phyloP scores from a whole-genome alignment of 2,797 vertebrate species.

The Smutsia gigantea region DNA sequence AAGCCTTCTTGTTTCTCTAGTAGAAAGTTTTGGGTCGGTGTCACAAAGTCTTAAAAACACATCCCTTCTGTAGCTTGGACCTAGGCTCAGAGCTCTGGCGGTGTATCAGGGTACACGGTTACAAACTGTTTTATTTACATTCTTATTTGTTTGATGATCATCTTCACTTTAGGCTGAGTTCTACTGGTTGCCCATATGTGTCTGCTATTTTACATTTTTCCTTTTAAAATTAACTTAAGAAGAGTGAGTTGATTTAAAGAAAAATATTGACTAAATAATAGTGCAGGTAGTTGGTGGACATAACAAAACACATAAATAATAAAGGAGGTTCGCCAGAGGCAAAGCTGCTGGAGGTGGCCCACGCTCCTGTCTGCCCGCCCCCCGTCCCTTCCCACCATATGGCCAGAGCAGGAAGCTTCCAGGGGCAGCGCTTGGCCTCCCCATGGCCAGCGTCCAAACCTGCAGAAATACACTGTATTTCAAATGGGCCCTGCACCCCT shows the following conservation, averaged over 20 bases:
- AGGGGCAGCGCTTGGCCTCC: neutral
- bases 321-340: neutral
- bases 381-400: neutral
- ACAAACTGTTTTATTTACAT: rapidly evolving
- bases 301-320: neutral
- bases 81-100: neutral
- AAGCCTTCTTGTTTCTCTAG: neutral
- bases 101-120: rapidly evolving
- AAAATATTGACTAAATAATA: neutral
- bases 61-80: rapidly evolving
- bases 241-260: neutral
- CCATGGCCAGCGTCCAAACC: neutral
- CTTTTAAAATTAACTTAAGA: neutral
- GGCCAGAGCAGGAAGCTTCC: neutral
- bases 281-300: too few relatives aligned
- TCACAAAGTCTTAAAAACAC: too few relatives aligned
- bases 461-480: neutral
- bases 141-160: neutral
- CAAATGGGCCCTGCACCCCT: neutral
- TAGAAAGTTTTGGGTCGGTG: neutral
- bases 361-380: neutral
- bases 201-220: neutral
- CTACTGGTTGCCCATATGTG: neutral
- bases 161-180: neutral
- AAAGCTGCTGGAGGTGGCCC: neutral